phyloP scores from a whole-genome alignment of 2,888 invertebrate species.

The Leptopterna dolabrata region DNA sequence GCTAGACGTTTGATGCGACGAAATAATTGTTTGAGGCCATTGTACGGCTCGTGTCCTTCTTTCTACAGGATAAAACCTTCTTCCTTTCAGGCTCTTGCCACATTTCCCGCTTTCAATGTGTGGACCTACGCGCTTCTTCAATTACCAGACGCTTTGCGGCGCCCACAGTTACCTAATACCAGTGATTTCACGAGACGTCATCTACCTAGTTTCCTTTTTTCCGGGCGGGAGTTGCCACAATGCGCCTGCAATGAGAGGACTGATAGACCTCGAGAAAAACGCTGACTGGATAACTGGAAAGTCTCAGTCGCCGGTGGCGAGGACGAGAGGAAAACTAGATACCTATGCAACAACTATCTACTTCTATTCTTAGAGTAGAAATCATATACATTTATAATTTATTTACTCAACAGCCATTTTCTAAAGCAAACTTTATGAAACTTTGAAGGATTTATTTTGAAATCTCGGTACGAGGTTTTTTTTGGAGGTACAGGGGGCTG shows the following conservation, averaged over 20 bases:
- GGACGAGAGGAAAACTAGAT: background rate
- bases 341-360: no score
- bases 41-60: background rate
- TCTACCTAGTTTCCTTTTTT: background rate
- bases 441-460: no score
- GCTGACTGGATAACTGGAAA: background rate
- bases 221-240: background rate
- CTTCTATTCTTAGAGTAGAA: no score
- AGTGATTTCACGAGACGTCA: background rate
- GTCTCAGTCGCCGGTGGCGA: background rate
- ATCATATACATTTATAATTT: no score
- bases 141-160: slow-evolving; percentile 31
- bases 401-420: no score
- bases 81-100: background rate
- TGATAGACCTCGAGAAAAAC: background rate
- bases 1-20: background rate
- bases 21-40: background rate
- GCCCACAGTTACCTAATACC: slow-evolving; percentile 14
- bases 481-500: no score
- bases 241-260: background rate
- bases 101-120: background rate
- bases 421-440: no score
- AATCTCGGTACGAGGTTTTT: no score
- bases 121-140: slow-evolving; percentile 12
- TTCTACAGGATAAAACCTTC: background rate